Percentiles rank a stretch among this genome's conserved stretches.
These are phyloP conservation scores for Selenia dentaria DNA, from an alignment of 2,888 invertebrate genomes.

Conservation along the genomic window DNA sequence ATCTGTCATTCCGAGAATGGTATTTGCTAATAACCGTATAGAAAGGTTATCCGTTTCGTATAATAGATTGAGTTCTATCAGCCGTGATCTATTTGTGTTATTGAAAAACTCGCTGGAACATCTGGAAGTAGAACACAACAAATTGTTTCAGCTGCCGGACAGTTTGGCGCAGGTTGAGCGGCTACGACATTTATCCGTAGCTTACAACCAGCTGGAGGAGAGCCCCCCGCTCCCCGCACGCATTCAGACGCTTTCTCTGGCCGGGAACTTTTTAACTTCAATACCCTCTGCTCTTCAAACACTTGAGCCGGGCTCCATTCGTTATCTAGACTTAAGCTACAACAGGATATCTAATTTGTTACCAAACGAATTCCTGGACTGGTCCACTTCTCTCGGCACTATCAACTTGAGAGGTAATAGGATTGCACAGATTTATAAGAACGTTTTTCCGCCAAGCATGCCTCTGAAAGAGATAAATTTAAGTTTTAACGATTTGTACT, in stretches of 20 bases:
- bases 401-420: conserved; percentile 93
- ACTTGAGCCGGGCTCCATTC: conserved; percentile 89
- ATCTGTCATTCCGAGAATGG: conserved; percentile 85
- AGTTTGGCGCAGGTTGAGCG: conserved; percentile 88
- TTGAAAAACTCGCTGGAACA: conserved; percentile 91
- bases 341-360: conserved; percentile 92
- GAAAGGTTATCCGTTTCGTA: conserved; percentile 92
- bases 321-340: conserved; percentile 94
- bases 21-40: conserved; percentile 89
- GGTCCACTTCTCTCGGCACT: conserved; percentile 92
- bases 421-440: conserved; percentile 88
- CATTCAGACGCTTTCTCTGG: conserved; percentile 91
- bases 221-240: conserved; percentile 87
- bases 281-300: conserved; percentile 89
- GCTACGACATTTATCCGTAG: conserved; percentile 92
- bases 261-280: conserved; percentile 91
- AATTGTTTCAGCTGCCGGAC: conserved; percentile 87
- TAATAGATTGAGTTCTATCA: conserved; percentile 89
- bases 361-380: conserved; percentile 90
- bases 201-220: conserved; percentile 88
- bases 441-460: conserved; percentile 89
- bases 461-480: conserved; percentile 94
- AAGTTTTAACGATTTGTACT: conserved; percentile 95
- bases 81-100: conserved; percentile 89
- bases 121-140: conserved; percentile 93